Base-by-base conservation (phyloP, 2,888 invertebrate species). In the Spodoptera exigua region DNA sequence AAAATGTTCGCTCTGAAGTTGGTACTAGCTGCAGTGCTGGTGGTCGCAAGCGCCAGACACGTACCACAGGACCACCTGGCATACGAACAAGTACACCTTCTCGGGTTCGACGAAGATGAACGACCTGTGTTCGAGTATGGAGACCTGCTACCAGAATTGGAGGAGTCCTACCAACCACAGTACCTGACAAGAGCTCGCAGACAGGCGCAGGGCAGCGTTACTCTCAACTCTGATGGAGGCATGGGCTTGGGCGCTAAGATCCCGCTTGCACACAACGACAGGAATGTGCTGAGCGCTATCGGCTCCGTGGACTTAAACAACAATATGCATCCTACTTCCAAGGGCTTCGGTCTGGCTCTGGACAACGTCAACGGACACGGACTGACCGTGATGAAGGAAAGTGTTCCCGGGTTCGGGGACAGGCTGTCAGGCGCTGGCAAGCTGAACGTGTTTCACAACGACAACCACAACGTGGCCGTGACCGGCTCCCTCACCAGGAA, bases 401-500 rank as follows among this genome's bases (percentile, higher is more conserved):
- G 40, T 39, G 27, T 56, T 18, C 47, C 65, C 1, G 71, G 56
- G 0, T 14, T 1, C 0, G 71, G 64, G 32, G 13, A 37, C 12
- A 17, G 37, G 0, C 14, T 45, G 12, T 56, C 71, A 2, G 71
- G 47, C 2, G 71, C 47, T 17, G 66, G 51, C 4, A 70, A 53
- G 16, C 7, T 64, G 12, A 70, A 67, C n/a, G 34, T 64, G 3
- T 44, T 56, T 2, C 55, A 70, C 0, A 56, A 51, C 13, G 9
- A 16, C 4, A 43, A 53, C 0, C 64, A 74, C 14, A 58, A 72
- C 1, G 45, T 76, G 2, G 58, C 47, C 2, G 55, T 64, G 0
- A 53, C 43, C 0, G 74, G 55, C 1, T 76, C 73, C 11, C 2
- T 76, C 7, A 58, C 69, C 16, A 68, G 43, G 5, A 76, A 64